phyloP scores from a whole-genome alignment of 2,797 vertebrate genomes.

The Poecilia velifera region DNA sequence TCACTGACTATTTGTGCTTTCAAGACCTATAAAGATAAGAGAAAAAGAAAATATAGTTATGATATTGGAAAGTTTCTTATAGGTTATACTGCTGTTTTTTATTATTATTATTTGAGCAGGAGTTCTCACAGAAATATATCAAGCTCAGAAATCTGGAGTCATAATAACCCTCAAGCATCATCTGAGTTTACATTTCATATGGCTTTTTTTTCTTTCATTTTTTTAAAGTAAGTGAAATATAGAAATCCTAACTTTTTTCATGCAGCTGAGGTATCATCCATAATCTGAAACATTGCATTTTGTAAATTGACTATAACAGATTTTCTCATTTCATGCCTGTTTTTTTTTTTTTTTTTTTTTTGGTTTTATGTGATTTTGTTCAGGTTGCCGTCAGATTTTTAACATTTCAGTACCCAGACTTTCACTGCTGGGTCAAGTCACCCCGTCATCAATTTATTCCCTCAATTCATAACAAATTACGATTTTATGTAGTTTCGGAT shows the following conservation, averaged over 20 bases:
- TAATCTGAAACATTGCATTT: background rate
- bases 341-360: background rate
- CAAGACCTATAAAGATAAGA: background rate
- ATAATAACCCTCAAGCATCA: background rate
- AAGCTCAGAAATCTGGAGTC: background rate
- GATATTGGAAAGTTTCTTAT: background rate
- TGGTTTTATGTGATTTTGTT: background rate
- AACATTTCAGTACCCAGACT: background rate
- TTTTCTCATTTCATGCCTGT: background rate
- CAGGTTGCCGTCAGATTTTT: background rate
- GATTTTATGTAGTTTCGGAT: background rate
- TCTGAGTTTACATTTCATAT: background rate
- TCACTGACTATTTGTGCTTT: background rate
- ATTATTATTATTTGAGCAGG: background rate
- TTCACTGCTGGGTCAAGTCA: background rate
- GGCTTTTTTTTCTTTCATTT: background rate
- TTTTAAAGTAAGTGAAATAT: background rate
- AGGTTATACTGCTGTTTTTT: background rate
- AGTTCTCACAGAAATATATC: background rate
- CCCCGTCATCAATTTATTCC: background rate
- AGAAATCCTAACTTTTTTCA: background rate
- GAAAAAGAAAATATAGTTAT: background rate
- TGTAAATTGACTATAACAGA: background rate
- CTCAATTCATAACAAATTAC: background rate
- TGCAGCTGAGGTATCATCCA: background rate